These are phyloP conservation scores for Gavia stellata DNA, from an alignment of 2,113 vertebrate species.

Conservation along the genomic window DNA sequence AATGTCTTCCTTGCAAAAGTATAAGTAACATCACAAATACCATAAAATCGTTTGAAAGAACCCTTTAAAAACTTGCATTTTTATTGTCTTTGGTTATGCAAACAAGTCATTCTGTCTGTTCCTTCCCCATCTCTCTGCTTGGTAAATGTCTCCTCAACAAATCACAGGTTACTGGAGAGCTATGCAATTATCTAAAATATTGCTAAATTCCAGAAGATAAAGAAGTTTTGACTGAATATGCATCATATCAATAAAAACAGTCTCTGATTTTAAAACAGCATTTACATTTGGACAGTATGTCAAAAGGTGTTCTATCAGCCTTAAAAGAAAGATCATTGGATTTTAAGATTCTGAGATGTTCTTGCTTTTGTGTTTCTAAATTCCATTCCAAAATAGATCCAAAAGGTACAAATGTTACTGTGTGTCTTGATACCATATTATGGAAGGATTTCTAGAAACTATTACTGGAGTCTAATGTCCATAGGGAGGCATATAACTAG, in stretches of 20 bases:
- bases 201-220: background rate
- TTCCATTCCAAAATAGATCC: background rate
- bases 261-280: background rate
- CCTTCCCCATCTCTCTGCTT: background rate
- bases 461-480: background rate
- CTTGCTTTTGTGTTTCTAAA: background rate
- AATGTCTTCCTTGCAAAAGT: background rate
- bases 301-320: background rate
- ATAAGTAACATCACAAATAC: background rate
- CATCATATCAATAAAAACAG: background rate
- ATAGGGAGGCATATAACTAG: background rate
- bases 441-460: background rate
- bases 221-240: background rate
- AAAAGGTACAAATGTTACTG: background rate
- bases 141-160: background rate
- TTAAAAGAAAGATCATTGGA: background rate
- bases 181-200: background rate
- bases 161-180: background rate
- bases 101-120: background rate
- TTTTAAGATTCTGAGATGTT: background rate
- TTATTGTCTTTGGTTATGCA: background rate
- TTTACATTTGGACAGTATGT: background rate
- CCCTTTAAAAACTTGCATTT: background rate
- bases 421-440: background rate
- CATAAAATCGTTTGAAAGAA: background rate